phyloP scores from a whole-genome alignment of 1,140 invertebrate species.

The Sipha flava region DNA sequence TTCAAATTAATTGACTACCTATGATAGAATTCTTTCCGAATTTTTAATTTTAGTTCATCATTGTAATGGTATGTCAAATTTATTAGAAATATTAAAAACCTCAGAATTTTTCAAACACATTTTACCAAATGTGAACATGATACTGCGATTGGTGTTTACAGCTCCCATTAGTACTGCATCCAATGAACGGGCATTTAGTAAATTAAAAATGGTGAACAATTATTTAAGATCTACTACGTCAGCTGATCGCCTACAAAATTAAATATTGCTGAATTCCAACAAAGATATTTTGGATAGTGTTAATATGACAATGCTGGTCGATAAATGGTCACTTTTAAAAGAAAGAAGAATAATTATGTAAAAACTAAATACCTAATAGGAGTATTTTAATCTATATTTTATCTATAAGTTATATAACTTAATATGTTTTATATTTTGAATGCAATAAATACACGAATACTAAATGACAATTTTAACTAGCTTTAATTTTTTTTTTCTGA shows the following conservation, averaged over 20 bases:
- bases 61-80: background rate
- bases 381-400: too few species aligned
- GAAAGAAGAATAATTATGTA: background rate
- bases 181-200: background rate
- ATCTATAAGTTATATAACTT: too few species aligned
- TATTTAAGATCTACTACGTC: background rate
- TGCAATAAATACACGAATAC: too few species aligned
- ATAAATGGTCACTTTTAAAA: background rate
- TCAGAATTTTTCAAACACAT: background rate
- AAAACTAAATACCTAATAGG: too few species aligned
- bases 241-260: background rate
- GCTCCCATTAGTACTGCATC: background rate
- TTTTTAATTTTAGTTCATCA: background rate
- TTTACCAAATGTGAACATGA: background rate
- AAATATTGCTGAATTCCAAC: background rate
- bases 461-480: too few species aligned
- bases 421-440: too few species aligned
- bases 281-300: background rate
- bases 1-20: background rate
- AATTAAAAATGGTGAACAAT: background rate
- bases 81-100: background rate
- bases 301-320: background rate
- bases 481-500: too few species aligned
- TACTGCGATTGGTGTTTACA: background rate
- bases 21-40: background rate